Base-by-base conservation (phyloP, 2,888 invertebrate species). In the Cephus pygmeus region DNA sequence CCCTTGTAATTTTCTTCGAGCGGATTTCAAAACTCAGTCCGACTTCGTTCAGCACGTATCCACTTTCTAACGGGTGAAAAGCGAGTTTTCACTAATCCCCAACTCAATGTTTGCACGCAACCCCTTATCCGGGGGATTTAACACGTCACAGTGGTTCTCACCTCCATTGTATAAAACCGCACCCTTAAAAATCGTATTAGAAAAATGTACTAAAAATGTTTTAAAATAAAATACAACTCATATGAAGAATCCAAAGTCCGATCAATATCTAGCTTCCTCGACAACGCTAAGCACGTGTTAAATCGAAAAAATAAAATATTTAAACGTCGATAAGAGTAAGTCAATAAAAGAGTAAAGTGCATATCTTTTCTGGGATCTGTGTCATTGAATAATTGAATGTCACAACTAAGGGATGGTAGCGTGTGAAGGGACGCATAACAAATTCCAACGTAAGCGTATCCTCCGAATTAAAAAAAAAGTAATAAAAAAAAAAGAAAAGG, bases 121-220 rank as follows among this genome's bases (percentile, higher is more conserved):
- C 71, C 71, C 71, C 31, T 71, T 33, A 15, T 71, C 31, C 56
- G 23, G 56, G 9, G 71, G 71, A 34, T 30, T 71, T 71, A 34
- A 71, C 71, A 23, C 71, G 31, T 23, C 15, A 23, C 71, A 71
- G 71, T 71, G 71, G 15, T 71, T 71, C 31, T 71, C 71, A 71
- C 2, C 12, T 31, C 11, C 12, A 1, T 15, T 1, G 56, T 1
- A 9, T 9, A 56, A 56, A 56, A 56, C 23, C 23, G 9, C 23
- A 56, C 23, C 23, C 1, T 15, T 56, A 2, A 56, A 0, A 9
- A 9, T 23, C 23, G 1, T 2, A 56, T 23, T 9, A 3, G 0
- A 56, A 56, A 23, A 23, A 23, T 56, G 9, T 0, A 0, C 0
- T 1, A 56, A 23, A 56, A 56, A 15, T 56, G 9, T 23, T 15